Conservation (phyloP, 2,888 invertebrate genomes). For the Aphidoletes aphidimyza region DNA sequence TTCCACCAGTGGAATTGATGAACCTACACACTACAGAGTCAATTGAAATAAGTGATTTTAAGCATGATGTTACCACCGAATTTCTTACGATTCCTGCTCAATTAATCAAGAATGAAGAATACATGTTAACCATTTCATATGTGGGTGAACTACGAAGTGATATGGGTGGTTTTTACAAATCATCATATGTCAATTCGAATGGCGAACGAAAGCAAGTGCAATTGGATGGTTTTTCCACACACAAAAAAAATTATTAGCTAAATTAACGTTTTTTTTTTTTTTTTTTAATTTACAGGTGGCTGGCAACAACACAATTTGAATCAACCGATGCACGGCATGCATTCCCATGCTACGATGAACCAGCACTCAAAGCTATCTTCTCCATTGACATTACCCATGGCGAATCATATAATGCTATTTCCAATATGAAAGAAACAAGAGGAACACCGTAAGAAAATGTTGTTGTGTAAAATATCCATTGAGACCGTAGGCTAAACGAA, state of each 20-base stretch:
- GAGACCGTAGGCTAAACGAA: neutral
- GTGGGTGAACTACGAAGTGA: conserved; percentile 70
- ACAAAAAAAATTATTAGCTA: neutral
- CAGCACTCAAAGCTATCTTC: conserved; percentile 75
- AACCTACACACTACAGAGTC: too few relatives aligned
- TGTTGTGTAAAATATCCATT: neutral
- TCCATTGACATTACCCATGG: conserved; percentile 72
- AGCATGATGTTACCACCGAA: neutral
- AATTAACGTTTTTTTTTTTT: neutral
- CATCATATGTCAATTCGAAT: conserved; percentile 69
- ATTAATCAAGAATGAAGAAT: conserved; percentile 59
- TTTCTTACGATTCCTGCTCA: neutral
- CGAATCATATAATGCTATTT: conserved; percentile 62
- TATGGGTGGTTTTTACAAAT: conserved; percentile 74
- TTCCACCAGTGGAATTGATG: conserved; percentile 57
- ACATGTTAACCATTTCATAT: conserved; percentile 70
- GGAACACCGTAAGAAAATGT: neutral
- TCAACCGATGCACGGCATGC: conserved; percentile 74
- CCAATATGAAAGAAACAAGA: conserved; percentile 20
- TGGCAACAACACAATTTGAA: conserved; percentile 77
- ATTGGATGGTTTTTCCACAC: neutral
- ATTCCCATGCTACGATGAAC: conserved; percentile 85
- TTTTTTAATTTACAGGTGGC: neutral
- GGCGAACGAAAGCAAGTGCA: conserved; percentile 68
- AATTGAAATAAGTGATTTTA: neutral